A percentile compares a stretch with the other conserved stretches of the same genome.
These are phyloP conservation scores for Corticium candelabrum DNA, from an alignment of 37 sponge, comb jelly and placozoan species.

Conservation along the genomic window DNA sequence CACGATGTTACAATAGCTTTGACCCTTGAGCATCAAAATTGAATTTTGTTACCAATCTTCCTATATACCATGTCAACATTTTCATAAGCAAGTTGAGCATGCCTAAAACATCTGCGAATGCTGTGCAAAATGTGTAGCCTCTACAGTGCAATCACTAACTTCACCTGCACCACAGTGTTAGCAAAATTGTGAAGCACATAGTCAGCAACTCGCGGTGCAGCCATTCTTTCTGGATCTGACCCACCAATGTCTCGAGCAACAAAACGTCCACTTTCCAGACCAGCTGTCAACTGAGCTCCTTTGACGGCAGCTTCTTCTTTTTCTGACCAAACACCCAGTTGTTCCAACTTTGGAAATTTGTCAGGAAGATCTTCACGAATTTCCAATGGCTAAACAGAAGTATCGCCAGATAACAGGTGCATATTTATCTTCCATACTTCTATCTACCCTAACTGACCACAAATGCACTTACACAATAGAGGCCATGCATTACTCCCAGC, in stretches of 20 bases:
- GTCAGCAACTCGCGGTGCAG: conserved; percentile 7
- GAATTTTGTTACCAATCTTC: too few relatives aligned
- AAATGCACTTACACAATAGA: conserved; percentile 22
- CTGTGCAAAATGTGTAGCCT: too few relatives aligned
- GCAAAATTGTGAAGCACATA: conserved; percentile 9
- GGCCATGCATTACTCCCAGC: conserved; percentile 22
- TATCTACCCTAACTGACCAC: too few relatives aligned
- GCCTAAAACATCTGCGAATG: too few relatives aligned
- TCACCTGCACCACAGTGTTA: conserved; percentile 8
- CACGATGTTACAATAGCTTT: too few relatives aligned
- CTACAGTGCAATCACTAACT: too few relatives aligned
- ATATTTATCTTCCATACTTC: too few relatives aligned
- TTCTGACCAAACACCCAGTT: conserved; percentile 23
- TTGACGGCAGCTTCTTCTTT: neutral
- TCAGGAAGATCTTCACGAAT: conserved; percentile 18
- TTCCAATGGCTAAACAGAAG: conserved; percentile 36
- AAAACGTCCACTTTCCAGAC: conserved; percentile 11
- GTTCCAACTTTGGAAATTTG: conserved; percentile 6
- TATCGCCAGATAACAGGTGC: too few relatives aligned
- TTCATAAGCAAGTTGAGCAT: too few relatives aligned
- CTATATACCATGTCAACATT: too few relatives aligned
- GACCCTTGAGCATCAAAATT: too few relatives aligned
- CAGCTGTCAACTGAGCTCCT: neutral
- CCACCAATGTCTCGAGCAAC: conserved; percentile 39
- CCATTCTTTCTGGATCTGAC: conserved; percentile 31